Base-by-base conservation (phyloP, 2,888 invertebrate species). In the Coelinius sp. region DNA sequence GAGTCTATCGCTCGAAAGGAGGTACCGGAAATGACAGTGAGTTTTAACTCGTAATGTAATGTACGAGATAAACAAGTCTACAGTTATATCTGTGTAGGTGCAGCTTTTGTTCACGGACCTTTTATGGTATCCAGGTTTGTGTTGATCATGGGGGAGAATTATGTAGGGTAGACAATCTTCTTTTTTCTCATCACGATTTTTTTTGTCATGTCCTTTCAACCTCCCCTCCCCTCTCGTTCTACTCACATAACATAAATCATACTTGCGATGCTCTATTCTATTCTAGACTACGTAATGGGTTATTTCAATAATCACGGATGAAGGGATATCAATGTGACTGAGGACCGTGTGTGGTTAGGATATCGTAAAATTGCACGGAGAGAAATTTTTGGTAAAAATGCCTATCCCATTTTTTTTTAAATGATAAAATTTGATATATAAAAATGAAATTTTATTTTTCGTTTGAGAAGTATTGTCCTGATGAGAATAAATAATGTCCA, bases 11-110 rank as follows among this genome's bases (percentile, higher is more conserved):
- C 17, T 17, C 31, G 17, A 49, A 17, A 56, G 56, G 31, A 31
- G 59, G 35, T 12, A 70, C 53, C 70, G 70, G 65, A 65, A 70
- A 70, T 70, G 65, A 65, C 56, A 56, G 41, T 22, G 41, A 44
- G 65, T 53, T 62, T 65, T 63, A 65, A 65, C 59, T 72, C 70
- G 46, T 75, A 74, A 77, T 74, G 74, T 74, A 77, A 77, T 77
- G 74, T 75, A 73, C 66, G 66, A 70, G 68, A 63, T 59, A n/a
- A n/a, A 62, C 41, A 52, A 31, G 35, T 17, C 59, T 35, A 59
- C 59, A 35, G 59, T 59, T 59, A 53, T 25, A 41, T 53, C 14
- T 17, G 59, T 59, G 59, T 59, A 59, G 59, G 59, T 35, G 59
- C 59, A 35, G 31, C 59, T 8, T n/a, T n/a, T 17, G 59, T 59